Base-by-base conservation (phyloP, 2,888 invertebrate species). In the Cacoxenus indagator region DNA sequence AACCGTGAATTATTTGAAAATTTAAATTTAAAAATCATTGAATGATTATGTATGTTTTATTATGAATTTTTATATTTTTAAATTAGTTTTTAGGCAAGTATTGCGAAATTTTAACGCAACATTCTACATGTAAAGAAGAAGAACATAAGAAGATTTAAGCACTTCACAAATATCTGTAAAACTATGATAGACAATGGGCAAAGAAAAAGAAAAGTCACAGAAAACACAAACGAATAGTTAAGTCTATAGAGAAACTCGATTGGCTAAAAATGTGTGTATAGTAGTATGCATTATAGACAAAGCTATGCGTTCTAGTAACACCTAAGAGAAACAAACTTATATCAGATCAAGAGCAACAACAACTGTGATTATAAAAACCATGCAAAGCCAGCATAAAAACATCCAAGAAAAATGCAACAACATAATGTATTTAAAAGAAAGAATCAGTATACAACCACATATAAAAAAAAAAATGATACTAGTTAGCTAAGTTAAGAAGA, bases 291-390 rank as follows among this genome's bases (percentile, higher is more conserved):
- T n/a, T n/a, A n/a, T n/a, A n/a, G n/a, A n/a, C n/a, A n/a, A n/a
- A n/a, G n/a, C n/a, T n/a, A n/a, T n/a, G n/a, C n/a, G n/a, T n/a
- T n/a, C n/a, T n/a, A n/a, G n/a, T 31, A 48, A 26, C 26, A 29
- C 26, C 37, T 29, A 24, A 51, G 29, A 31, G 26, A 55, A 66
- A 54, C 51, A 65, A 67, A 55, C 67, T 64, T 67, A 64, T 65
- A 81, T 72, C 82, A 79, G 78, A 81, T 83, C 78, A 81, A 81
- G 78, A 81, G 82, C 78, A 81, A 81, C 82, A 78, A 77, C 75
- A 83, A 83, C 83, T 82, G 81, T 81, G 80, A 81, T 81, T 77
- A 70, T 43, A 51, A 22, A 72, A 76, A 68, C 22, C 22, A 51
- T 22, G 65, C 62, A 59, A 54, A 55, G 71, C 62, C 59, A 67